Evolutionary conservation across 2,888 invertebrate genomes (phyloP).

Genomic region (Amitus sp.): DNA sequence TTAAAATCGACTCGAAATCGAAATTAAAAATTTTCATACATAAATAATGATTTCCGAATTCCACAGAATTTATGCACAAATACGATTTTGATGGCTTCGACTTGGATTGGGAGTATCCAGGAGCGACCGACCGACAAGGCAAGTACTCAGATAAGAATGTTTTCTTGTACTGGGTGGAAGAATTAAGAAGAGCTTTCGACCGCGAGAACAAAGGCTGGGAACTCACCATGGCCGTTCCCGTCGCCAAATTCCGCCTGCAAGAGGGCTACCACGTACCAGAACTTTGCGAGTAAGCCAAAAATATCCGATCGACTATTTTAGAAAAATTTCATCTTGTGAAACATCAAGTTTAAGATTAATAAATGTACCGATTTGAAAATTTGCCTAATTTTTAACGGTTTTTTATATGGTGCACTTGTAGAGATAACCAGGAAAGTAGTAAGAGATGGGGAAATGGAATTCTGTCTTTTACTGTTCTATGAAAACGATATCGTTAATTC

Average conservation of each 20-base stretch:
- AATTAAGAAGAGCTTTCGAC: conserved; percentile 81
- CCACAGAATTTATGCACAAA: conserved; percentile 76
- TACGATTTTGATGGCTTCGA: conserved; percentile 88
- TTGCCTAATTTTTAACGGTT: no score
- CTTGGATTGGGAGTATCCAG: conserved; percentile 92
- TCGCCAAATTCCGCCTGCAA: conserved; percentile 86
- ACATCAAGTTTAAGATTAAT: no score
- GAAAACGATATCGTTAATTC: no score
- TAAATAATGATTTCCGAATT: not conserved
- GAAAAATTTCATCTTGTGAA: no score
- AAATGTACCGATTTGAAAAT: no score
- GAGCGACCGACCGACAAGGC: conserved; percentile 87
- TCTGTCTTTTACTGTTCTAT: no score
- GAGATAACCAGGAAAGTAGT: no score
- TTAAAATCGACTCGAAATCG: no score
- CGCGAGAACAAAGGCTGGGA: conserved; percentile 82
- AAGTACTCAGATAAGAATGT: conserved; percentile 84
- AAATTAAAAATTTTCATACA: no score
- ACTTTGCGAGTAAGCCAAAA: conserved; percentile 76
- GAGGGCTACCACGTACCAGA: conserved; percentile 93
- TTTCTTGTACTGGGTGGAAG: conserved; percentile 85
- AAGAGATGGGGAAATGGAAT: no score
- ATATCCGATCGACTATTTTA: no score
- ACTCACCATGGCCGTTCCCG: conserved; percentile 88
- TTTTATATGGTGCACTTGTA: no score